These are phyloP conservation scores for Helleia helle DNA, from an alignment of 2,888 invertebrate genomes.

Conservation along the genomic window DNA sequence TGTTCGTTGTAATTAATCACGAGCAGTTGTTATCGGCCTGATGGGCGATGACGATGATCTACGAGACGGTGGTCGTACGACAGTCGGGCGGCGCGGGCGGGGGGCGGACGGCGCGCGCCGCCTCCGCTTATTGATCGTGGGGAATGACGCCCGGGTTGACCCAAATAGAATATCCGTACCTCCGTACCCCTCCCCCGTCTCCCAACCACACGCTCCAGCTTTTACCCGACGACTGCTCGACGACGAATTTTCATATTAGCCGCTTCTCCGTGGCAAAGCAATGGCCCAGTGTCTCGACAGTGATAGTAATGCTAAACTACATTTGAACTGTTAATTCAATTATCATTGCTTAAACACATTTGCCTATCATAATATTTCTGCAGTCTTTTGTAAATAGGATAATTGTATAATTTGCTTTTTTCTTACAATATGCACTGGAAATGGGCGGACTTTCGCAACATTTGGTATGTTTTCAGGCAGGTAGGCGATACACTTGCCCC, in stretches of 20 bases:
- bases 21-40: not conserved
- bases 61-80: conserved; percentile 8
- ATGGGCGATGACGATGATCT: conserved; percentile 8
- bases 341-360: conserved; percentile 29
- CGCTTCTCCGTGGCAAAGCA: conserved; percentile 54
- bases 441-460: too few species aligned
- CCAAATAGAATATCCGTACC: conserved; percentile 68
- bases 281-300: conserved; percentile 46
- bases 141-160: conserved; percentile 72
- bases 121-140: conserved; percentile 61
- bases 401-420: too few species aligned
- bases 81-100: conserved; percentile 35
- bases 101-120: conserved; percentile 63
- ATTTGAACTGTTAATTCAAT: conserved; percentile 36
- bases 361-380: too few species aligned
- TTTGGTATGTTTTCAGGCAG: too few species aligned
- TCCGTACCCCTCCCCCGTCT: conserved; percentile 1
- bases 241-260: conserved; percentile 71
- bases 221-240: conserved; percentile 45
- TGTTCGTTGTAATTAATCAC: not conserved
- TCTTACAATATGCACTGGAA: too few species aligned
- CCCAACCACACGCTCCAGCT: conserved; percentile 27
- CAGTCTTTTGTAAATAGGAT: too few species aligned
- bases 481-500: too few species aligned
- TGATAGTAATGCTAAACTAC: conserved; percentile 51